phyloP scores from a whole-genome alignment of 2,797 vertebrate species.

The Microtus agrestis region DNA sequence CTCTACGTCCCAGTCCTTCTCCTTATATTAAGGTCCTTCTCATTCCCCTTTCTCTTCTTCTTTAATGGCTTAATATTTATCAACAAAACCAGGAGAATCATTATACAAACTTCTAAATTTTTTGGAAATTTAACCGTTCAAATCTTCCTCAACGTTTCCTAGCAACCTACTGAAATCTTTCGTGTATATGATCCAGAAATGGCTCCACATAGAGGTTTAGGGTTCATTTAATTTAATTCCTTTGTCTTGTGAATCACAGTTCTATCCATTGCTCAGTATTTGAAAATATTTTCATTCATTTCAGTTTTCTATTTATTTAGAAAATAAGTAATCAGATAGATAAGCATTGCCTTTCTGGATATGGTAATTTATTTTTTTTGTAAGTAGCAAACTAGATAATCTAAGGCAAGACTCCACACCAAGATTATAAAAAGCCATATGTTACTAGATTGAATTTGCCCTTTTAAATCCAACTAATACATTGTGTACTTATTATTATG shows the following conservation, averaged over 20 bases:
- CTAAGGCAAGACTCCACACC: background rate
- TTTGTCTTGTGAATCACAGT: background rate
- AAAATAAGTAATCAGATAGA: background rate
- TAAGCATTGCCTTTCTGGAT: background rate
- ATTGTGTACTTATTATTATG: background rate
- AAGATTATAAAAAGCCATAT: background rate
- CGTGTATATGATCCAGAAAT: background rate
- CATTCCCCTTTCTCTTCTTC: background rate
- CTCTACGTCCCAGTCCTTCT: background rate
- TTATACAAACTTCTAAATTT: background rate
- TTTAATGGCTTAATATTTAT: background rate
- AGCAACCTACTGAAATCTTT: background rate
- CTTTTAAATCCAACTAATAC: background rate
- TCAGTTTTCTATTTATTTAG: conserved; percentile 28
- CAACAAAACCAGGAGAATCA: background rate
- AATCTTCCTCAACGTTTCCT: conserved; percentile 2
- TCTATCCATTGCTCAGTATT: background rate
- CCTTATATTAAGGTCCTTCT: background rate
- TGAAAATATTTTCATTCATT: conserved; percentile 38
- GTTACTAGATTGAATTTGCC: background rate
- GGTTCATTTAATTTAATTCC: background rate
- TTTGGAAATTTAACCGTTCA: background rate
- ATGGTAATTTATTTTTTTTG: background rate
- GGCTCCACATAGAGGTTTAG: background rate
- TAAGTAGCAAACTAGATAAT: background rate